phyloP scores from a whole-genome alignment of 2,888 invertebrate genomes.

The Digitonthophagus gazella region DNA sequence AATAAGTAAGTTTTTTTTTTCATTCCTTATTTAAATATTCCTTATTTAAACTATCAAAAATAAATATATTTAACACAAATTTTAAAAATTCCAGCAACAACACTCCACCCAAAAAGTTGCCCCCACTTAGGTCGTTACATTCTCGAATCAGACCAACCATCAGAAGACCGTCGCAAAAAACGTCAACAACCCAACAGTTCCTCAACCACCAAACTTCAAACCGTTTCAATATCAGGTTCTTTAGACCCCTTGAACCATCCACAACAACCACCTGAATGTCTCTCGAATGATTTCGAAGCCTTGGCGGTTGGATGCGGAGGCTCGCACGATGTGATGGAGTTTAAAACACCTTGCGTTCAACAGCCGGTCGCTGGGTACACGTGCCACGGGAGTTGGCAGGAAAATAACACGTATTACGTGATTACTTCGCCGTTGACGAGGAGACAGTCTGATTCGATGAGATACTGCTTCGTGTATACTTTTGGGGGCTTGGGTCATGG shows the following conservation, averaged over 20 bases:
- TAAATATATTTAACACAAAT: background rate
- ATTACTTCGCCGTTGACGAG: slow-evolving; percentile 63
- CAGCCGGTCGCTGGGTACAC: slow-evolving; percentile 60
- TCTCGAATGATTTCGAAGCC: slow-evolving; percentile 56
- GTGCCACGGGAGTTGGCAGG: slow-evolving; percentile 73
- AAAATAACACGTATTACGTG: slow-evolving; percentile 62
- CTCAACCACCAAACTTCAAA: background rate
- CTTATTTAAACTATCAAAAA: background rate
- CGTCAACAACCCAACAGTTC: slow-evolving; percentile 51
- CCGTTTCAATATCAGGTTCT: slow-evolving; percentile 1
- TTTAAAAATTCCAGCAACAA: slow-evolving; percentile 56
- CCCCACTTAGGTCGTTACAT: slow-evolving; percentile 69
- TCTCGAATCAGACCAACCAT: slow-evolving; percentile 46
- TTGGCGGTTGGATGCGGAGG: slow-evolving; percentile 61
- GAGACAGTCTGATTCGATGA: slow-evolving; percentile 54
- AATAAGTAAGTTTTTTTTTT: slow-evolving; percentile 58
- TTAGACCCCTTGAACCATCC: slow-evolving; percentile 27
- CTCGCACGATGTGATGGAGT: slow-evolving; percentile 59
- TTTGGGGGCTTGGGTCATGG: slow-evolving; percentile 39
- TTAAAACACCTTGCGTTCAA: slow-evolving; percentile 57
- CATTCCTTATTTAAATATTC: background rate
- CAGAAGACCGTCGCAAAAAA: slow-evolving; percentile 50
- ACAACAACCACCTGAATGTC: slow-evolving; percentile 48
- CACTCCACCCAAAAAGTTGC: slow-evolving; percentile 62
- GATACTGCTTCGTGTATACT: slow-evolving; percentile 66